Evolutionary conservation across 2,888 invertebrate species (phyloP), one percentile per base, ranked within the genome.

Genomic region (Mellilla xanthometata): DNA sequence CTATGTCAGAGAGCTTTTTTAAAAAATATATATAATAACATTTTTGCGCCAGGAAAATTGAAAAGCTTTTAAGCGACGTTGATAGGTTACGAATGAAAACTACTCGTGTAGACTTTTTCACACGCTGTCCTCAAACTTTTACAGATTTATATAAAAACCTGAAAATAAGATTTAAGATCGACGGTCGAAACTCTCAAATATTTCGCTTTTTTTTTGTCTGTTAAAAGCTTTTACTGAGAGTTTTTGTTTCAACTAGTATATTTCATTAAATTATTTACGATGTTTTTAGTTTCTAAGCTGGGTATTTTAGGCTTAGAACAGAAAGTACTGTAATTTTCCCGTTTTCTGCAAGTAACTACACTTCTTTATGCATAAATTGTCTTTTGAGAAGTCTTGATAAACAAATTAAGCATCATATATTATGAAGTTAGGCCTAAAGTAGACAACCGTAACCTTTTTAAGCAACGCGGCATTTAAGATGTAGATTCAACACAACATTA

Each of bases 11-110:
- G 36, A 72, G 53, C 44, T 52, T 59, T 62, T 62, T 45, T 24
- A 24, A 24, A 24, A n/a, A 62, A 53, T 62, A 70, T 67, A 68
- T 65, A 62, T 66, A 72, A 58, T 57, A 55, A 44, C 35, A 54
- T 50, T 50, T 24, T 62, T 56, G 41, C 35, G 36, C 50, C 12
- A 34, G 31, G 27, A 51, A 52, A 49, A 39, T 29, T 52, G 29
- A 31, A 47, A 46, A 42, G 31, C 41, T 34, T 40, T 33, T 32
- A 39, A 32, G 26, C 31, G 10, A 23, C 12, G 15, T 12, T 15
- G 12, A 26, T 32, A 26, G 32, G 12, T 13, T n/a, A 33, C 33
- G 19, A 10, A 10, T 12, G 28, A 26, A 33, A 41, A 41, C 12
- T 31, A 30, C 13, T 31, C 13, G 35, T 35, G 13, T 35, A 6